Percentiles rank a stretch among this genome's conserved stretches.
Evolutionary conservation across 2,113 vertebrate genomes (phyloP).

Genomic region (Pampusana beccarii): DNA sequence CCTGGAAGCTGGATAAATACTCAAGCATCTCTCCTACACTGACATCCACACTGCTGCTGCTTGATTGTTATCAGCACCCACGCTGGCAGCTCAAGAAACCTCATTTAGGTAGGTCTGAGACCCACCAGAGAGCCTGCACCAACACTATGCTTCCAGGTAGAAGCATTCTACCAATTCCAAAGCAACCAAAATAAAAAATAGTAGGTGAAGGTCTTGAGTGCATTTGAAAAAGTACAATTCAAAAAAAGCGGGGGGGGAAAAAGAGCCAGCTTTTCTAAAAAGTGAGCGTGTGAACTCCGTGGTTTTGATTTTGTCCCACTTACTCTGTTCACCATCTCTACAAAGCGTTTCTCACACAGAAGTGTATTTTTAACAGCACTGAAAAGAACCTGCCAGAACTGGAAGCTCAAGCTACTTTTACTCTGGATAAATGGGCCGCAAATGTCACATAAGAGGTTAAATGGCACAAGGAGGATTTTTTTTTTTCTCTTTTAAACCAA

Average conservation of each 20-base stretch:
- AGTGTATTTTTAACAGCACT: not conserved
- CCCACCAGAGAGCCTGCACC: not conserved
- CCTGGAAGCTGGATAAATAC: not conserved
- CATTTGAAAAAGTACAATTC: not conserved
- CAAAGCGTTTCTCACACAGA: not conserved
- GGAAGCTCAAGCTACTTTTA: not conserved
- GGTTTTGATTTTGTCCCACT: not conserved
- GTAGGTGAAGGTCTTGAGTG: not conserved
- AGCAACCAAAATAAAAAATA: not conserved
- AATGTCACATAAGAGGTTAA: not conserved
- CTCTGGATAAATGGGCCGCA: not conserved
- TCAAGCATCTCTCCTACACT: not conserved
- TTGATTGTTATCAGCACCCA: not conserved
- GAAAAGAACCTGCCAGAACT: not conserved
- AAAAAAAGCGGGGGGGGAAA: fast-evolving
- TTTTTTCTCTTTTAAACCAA: not conserved
- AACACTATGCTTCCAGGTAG: not conserved
- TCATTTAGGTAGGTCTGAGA: not conserved
- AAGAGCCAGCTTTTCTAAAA: not conserved
- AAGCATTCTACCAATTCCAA: too few relatives aligned
- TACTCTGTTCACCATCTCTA: not conserved
- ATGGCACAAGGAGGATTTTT: not conserved
- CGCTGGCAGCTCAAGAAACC: not conserved
- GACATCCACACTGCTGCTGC: not conserved
- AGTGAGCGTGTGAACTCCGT: not conserved